Base-by-base conservation (phyloP, 2,797 vertebrate genomes). In the Pseudotriccus pelzelni region DNA sequence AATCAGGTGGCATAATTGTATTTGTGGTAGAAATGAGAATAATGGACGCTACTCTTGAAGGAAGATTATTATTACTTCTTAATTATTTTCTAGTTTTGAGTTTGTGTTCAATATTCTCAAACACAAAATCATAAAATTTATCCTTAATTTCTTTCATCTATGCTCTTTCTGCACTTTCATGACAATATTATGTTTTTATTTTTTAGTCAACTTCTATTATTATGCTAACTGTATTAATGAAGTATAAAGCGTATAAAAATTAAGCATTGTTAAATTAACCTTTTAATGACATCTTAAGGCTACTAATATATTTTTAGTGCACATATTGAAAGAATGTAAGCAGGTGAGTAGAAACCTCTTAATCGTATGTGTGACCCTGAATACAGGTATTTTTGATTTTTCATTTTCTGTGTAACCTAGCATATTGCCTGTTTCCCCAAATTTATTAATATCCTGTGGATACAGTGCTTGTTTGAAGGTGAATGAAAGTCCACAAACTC, bases 401-500 rank as follows among this genome's bases (percentile, higher is more conserved):
- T 87, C 41, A 27, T 91, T 69, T 87, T 81, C 75, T 83, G 5
- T 67, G 55, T 64, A 91, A 85, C 86, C 93, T 95, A 89, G 75
- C 78, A 72, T 87, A 88, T 50, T 91, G 53, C 27, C 37, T 46
- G 47, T 77, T 91, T 70, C 32, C 67, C 43, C 55, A 66, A 14
- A 95, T 96, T 87, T 94, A 80, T 95, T 94, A 95, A 81, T 96
- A 81, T 92, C 94, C 84, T 87, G 67, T 87, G 87, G 90, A 84
- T 87, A 80, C 52, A 69, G 68, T 83, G 77, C 75, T 84, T 94
- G 69, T 92, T 94, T 95, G 90, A 95, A 94, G 90, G 84, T 87
- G 86, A 95, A 95, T 76, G 36, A 92, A 97, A 96, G 87, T 69
- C 92, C 84, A 91, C 47, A 95, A 95, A 96, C 41, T 95, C 95